Evolutionary conservation across 2,113 vertebrate species (phyloP).

Genomic region (Genyomyrus donnyi): DNA sequence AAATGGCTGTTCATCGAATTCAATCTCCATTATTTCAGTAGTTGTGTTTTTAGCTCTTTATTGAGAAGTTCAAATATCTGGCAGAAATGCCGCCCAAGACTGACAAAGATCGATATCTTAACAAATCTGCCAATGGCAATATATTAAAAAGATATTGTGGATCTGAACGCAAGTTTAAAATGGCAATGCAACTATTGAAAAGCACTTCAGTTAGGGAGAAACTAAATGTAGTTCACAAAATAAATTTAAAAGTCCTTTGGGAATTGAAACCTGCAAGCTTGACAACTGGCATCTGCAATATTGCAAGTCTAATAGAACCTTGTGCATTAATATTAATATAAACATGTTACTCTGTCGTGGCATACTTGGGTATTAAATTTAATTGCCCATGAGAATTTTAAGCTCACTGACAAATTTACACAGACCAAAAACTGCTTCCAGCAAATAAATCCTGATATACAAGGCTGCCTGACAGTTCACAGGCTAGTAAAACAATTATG

Average conservation of each 20-base stretch:
- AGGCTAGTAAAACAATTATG: not conserved
- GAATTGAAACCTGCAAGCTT: not conserved
- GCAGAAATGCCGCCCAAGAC: not conserved
- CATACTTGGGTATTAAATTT: not conserved
- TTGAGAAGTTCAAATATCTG: not conserved
- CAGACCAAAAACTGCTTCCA: not conserved
- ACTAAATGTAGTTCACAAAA: not conserved
- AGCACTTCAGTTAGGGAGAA: not conserved
- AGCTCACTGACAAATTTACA: not conserved
- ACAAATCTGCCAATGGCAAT: not conserved
- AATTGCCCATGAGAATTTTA: not conserved
- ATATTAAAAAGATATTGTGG: not conserved
- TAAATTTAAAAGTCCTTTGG: not conserved
- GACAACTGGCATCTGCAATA: not conserved
- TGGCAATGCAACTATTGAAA: not conserved
- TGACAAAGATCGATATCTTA: not conserved
- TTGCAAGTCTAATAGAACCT: constrained; percentile 3
- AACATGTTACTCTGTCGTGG: no score
- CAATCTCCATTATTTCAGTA: not conserved
- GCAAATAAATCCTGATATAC: not conserved
- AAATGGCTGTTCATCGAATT: no score
- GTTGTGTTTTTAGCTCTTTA: not conserved
- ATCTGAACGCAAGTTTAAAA: not conserved
- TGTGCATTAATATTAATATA: not conserved
- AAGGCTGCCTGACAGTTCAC: not conserved